Evolutionary conservation across 2,888 invertebrate genomes (phyloP).

Genomic region (Augiades crinisus): DNA sequence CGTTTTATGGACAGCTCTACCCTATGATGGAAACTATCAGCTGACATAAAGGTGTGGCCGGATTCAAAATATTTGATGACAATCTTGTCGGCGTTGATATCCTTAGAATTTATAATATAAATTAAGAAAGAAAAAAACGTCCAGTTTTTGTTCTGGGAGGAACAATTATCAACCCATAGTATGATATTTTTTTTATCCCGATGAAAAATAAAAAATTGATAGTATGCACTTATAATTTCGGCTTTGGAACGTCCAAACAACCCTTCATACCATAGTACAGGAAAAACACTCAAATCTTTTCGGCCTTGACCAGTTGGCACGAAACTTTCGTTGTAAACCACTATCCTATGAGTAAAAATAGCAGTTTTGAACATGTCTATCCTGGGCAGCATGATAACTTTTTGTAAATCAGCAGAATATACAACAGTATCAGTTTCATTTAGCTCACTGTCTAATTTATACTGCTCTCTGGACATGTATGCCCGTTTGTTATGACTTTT

Average conservation of each 20-base stretch:
- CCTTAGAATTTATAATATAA: slow-evolving; percentile 18
- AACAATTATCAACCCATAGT: slow-evolving; percentile 24
- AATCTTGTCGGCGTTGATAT: slow-evolving; percentile 17
- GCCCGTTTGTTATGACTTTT: slow-evolving; percentile 12
- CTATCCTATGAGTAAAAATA: slow-evolving; percentile 32
- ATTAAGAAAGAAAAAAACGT: slow-evolving; percentile 25
- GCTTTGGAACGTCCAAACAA: slow-evolving; percentile 24
- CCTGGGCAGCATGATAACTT: slow-evolving; percentile 32
- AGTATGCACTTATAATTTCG: slow-evolving; percentile 22
- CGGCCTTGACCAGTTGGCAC: slow-evolving; percentile 18
- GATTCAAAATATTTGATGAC: slow-evolving; percentile 20
- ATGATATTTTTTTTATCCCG: slow-evolving; percentile 24
- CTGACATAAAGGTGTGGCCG: neutral
- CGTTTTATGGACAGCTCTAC: slow-evolving; percentile 22
- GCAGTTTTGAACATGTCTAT: slow-evolving; percentile 30
- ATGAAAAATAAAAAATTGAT: slow-evolving; percentile 6
- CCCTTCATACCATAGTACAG: slow-evolving; percentile 29
- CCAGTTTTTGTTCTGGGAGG: slow-evolving; percentile 28
- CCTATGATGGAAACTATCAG: slow-evolving; percentile 23
- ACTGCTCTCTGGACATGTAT: slow-evolving; percentile 22
- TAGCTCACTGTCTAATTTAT: slow-evolving; percentile 26
- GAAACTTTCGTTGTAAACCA: slow-evolving; percentile 34
- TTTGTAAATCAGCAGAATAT: slow-evolving; percentile 21
- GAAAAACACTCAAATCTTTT: slow-evolving; percentile 27
- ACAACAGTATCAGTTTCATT: slow-evolving; percentile 1